These are phyloP conservation scores for Glomeris maerens DNA, from an alignment of 1,140 invertebrate genomes.

Conservation along the genomic window DNA sequence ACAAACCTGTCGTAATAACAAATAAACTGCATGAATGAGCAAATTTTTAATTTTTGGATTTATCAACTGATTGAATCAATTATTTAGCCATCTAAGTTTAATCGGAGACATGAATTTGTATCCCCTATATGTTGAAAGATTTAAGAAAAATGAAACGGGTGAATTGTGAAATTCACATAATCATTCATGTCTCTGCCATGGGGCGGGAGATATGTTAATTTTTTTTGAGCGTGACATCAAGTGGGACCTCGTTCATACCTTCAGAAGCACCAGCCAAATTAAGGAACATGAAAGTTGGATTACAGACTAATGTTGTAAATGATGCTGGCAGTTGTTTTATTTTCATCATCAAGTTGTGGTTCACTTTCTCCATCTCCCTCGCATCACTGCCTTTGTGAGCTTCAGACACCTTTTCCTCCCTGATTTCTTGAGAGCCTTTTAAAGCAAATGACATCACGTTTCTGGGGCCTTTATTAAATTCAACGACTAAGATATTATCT, in stretches of 20 bases:
- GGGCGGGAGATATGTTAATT: too few relatives aligned
- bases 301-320: constrained; percentile 46
- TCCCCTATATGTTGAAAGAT: too few relatives aligned
- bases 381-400: constrained; percentile 42
- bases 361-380: constrained; percentile 9
- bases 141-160: too few relatives aligned
- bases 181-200: too few relatives aligned
- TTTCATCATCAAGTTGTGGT: constrained; percentile 22
- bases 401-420: constrained; percentile 50
- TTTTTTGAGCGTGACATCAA: too few relatives aligned
- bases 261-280: constrained; percentile 63
- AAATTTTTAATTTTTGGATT: too few relatives aligned
- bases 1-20: too few relatives aligned
- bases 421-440: constrained; percentile 44
- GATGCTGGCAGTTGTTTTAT: constrained; percentile 49
- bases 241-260: constrained; percentile 37
- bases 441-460: not conserved
- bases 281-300: constrained; percentile 65
- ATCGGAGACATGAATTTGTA: too few relatives aligned
- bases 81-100: too few relatives aligned
- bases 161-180: too few relatives aligned
- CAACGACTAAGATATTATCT: not conserved
- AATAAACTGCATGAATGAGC: too few relatives aligned
- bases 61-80: too few relatives aligned
- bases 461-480: not conserved